Percentiles rank a stretch among this genome's conserved stretches.
Evolutionary conservation across 2,113 vertebrate species (phyloP).

Genomic region (Anser brachyrhynchus): DNA sequence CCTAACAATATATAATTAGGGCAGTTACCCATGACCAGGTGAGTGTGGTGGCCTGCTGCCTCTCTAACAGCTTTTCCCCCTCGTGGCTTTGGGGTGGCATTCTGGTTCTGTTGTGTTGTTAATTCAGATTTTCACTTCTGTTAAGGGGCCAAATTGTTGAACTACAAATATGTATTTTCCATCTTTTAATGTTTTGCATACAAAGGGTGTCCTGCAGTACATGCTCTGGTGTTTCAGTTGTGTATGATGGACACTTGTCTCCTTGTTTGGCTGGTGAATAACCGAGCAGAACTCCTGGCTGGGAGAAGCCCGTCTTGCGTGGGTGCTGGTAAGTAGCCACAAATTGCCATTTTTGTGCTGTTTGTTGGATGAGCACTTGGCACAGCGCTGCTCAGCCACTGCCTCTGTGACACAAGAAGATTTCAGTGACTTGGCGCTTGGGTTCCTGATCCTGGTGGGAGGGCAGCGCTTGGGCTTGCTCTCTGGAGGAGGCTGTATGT

Average conservation of each 20-base stretch:
- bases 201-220: not conserved
- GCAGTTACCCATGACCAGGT: constrained; percentile 1
- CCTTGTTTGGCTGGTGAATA: accelerated
- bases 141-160: not conserved
- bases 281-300: not conserved
- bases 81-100: not conserved
- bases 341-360: not conserved
- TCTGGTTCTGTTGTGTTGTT: not conserved
- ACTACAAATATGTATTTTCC: accelerated
- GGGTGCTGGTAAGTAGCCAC: not conserved
- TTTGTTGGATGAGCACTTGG: not conserved
- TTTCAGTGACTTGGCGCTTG: not conserved
- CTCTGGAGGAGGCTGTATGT: not conserved
- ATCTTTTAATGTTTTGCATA: not conserved
- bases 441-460: not conserved
- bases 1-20: constrained; percentile 6
- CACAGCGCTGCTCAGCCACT: not conserved
- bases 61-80: not conserved
- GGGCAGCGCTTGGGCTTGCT: accelerated
- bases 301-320: accelerated
- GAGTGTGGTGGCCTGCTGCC: not conserved
- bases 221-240: not conserved
- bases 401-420: accelerated
- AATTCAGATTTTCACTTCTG: not conserved
- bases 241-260: not conserved